phyloP scores from a whole-genome alignment of 2,888 invertebrate genomes.

The Craniophora ligustri region DNA sequence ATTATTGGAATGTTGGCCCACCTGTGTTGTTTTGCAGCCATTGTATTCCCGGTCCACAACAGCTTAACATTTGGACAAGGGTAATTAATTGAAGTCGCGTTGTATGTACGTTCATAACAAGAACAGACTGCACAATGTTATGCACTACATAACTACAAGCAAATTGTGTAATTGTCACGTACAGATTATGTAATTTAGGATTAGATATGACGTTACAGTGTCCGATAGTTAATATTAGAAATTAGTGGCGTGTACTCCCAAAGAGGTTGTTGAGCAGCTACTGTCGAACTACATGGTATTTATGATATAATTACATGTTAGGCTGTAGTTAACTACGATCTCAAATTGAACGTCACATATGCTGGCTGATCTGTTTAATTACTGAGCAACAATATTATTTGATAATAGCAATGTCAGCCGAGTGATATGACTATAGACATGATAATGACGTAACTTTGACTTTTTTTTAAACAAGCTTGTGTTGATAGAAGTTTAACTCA shows the following conservation, averaged over 20 bases:
- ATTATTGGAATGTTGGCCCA: constrained; percentile 45
- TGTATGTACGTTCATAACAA: constrained; percentile 62
- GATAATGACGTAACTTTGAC: too few species aligned
- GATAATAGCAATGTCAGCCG: too few species aligned
- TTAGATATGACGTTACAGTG: constrained; percentile 47
- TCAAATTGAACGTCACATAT: constrained; percentile 33
- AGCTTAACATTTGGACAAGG: constrained; percentile 73
- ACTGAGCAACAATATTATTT: constrained; percentile 5
- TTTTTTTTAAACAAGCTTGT: too few species aligned
- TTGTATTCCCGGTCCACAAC: constrained; percentile 64
- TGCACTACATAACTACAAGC: constrained; percentile 22
- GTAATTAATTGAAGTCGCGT: constrained; percentile 73
- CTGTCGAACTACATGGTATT: constrained; percentile 34
- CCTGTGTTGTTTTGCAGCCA: constrained; percentile 46
- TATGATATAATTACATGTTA: constrained; percentile 34
- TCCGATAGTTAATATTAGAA: constrained; percentile 57
- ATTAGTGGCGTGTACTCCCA: constrained; percentile 63
- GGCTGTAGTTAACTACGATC: constrained; percentile 22
- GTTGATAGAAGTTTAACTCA: too few species aligned
- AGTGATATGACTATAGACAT: too few species aligned
- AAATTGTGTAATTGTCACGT: constrained; percentile 49
- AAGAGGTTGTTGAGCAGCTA: constrained; percentile 41
- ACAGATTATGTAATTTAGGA: constrained; percentile 48
- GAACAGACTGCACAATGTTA: constrained; percentile 46
- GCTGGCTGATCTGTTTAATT: background rate